Conservation (phyloP, 1,140 invertebrate genomes). For the Papilio aristodemus region DNA sequence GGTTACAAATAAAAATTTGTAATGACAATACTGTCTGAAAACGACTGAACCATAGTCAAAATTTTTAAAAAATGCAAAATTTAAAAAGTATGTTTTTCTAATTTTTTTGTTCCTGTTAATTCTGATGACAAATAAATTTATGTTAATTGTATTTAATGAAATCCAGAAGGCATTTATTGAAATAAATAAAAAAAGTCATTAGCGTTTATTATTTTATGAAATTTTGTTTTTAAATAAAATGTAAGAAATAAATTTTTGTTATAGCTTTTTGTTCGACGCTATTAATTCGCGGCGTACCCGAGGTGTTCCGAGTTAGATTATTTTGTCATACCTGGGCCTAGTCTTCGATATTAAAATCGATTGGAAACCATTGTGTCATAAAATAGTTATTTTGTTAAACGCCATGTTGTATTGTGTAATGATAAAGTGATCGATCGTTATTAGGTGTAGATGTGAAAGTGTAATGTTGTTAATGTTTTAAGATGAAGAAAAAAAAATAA, state of each 20-base stretch:
- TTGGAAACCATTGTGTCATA: constrained; percentile 35
- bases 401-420: constrained; percentile 60
- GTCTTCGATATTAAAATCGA: constrained; percentile 29
- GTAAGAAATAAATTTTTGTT: too few species aligned
- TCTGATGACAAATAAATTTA: background rate
- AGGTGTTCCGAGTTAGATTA: background rate
- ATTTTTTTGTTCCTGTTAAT: background rate
- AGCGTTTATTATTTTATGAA: too few species aligned
- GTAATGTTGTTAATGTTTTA: constrained; percentile 81
- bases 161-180: too few species aligned
- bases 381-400: constrained; percentile 72
- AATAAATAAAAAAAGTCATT: too few species aligned
- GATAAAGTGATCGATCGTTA: constrained; percentile 75
- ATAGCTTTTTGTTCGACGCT: too few species aligned
- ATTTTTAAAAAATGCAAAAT: background rate
- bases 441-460: constrained; percentile 79
- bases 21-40: constrained; percentile 8
- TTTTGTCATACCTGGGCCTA: constrained; percentile 41
- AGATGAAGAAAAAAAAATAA: constrained; percentile 75
- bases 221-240: too few species aligned
- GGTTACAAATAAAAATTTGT: background rate
- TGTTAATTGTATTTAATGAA: too few species aligned
- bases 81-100: background rate
- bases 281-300: too few species aligned
- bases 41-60: background rate